These are phyloP conservation scores for Drosophila setosimentum DNA, from an alignment of 2,888 invertebrate genomes.

Conservation along the genomic window DNA sequence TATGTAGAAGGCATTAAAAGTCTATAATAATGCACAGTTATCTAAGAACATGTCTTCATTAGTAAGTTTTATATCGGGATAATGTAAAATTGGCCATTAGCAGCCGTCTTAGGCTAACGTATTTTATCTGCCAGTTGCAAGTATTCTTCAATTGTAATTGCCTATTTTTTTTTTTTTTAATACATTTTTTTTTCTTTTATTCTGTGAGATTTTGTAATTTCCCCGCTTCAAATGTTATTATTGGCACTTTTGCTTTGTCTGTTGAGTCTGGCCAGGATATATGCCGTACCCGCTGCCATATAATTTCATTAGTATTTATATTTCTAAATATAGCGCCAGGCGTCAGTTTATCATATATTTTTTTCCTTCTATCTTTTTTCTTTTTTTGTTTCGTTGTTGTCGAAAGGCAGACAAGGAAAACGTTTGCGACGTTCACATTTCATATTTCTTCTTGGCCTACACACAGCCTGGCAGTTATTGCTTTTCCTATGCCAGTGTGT, in stretches of 20 bases:
- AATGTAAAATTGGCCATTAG: neutral
- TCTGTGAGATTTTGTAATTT: conserved; percentile 57
- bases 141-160: conserved; percentile 16
- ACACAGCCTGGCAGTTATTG: conserved; percentile 74
- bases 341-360: conserved; percentile 46
- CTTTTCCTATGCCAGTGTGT: conserved; percentile 37
- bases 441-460: conserved; percentile 75
- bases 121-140: neutral
- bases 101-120: neutral
- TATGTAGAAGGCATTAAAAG: neutral
- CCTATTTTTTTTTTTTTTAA: neutral
- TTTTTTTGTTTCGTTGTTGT: conserved; percentile 18
- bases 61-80: neutral
- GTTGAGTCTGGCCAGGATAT: conserved; percentile 50
- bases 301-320: conserved; percentile 75
- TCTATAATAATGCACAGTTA: neutral
- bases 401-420: conserved; percentile 48
- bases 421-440: conserved; percentile 63
- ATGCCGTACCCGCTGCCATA: conserved; percentile 57
- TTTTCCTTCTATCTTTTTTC: conserved; percentile 2
- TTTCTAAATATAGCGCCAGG: conserved; percentile 68
- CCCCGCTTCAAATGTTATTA: conserved; percentile 71
- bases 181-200: neutral
- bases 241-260: conserved; percentile 71
- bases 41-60: neutral